Percentiles rank a stretch among this genome's conserved stretches.
Conservation (phyloP, 1,140 invertebrate genomes). For the Drosophila ambigua region DNA sequence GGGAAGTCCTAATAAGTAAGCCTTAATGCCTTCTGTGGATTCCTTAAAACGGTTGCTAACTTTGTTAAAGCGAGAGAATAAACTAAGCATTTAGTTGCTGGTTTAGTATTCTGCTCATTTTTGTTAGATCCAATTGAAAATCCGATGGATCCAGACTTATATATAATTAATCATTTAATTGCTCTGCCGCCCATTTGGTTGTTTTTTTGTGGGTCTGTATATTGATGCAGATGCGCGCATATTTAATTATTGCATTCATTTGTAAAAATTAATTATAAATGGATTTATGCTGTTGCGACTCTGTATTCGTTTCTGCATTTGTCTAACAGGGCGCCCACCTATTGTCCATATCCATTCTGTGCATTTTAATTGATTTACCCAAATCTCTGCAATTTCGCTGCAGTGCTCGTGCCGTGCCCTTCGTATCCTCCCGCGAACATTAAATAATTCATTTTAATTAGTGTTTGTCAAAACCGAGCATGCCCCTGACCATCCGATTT, state of each 20-base stretch:
- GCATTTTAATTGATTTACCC: constrained; percentile 42
- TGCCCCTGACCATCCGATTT: constrained; percentile 33
- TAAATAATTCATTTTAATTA: constrained; percentile 65
- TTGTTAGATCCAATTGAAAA: not conserved
- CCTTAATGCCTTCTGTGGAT: too few species aligned
- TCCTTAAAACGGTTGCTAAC: too few species aligned
- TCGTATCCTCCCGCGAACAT: not conserved
- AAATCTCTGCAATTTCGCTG: constrained; percentile 10
- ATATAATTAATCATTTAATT: constrained; percentile 34
- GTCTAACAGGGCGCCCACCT: constrained; percentile 29
- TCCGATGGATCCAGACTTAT: not conserved
- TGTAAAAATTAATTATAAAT: constrained; percentile 65
- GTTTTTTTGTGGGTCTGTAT: constrained; percentile 2
- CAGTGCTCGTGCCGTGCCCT: not conserved
- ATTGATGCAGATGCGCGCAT: constrained; percentile 39
- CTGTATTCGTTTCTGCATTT: constrained; percentile 21
- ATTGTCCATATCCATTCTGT: not conserved
- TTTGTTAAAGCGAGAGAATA: not conserved
- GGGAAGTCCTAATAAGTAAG: too few species aligned
- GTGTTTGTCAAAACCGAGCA: constrained; percentile 44
- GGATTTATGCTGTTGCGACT: constrained; percentile 42
- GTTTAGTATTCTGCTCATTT: not conserved
- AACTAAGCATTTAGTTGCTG: too few species aligned
- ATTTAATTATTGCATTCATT: constrained; percentile 58
- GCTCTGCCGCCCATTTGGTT: constrained; percentile 21